A percentile compares a stretch with the other conserved stretches of the same genome.
phyloP scores from a whole-genome alignment of 2,797 vertebrate species.

The Gymnoscopelus braueri region DNA sequence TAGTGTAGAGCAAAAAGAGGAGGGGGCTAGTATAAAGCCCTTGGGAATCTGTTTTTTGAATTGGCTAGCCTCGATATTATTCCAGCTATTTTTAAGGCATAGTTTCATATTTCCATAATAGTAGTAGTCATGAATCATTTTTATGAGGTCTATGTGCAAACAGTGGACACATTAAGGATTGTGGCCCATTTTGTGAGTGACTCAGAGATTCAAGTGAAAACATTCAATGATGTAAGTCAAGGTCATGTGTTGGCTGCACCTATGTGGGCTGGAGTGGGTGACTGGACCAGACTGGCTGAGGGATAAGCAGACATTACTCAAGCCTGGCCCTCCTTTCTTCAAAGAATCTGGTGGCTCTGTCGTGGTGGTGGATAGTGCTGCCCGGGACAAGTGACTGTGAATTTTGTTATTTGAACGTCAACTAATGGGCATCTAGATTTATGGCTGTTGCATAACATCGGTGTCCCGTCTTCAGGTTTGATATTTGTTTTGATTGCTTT shows the following conservation, averaged over 20 bases:
- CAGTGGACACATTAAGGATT: slow-evolving; percentile 30
- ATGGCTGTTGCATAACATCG: slow-evolving; percentile 26
- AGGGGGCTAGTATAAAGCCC: no score
- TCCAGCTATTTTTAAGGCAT: slow-evolving; percentile 40
- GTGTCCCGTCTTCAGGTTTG: not conserved
- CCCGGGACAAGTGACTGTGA: slow-evolving; percentile 37
- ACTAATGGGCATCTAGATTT: slow-evolving; percentile 35
- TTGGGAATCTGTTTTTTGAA: no score
- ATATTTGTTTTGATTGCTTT: not conserved
- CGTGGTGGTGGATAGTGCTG: not conserved
- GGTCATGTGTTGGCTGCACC: slow-evolving; percentile 11
- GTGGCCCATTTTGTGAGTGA: slow-evolving; percentile 42
- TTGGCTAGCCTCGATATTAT: slow-evolving; percentile 16
- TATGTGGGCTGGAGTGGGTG: slow-evolving; percentile 13
- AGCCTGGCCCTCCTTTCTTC: slow-evolving; percentile 26
- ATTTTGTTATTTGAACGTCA: slow-evolving; percentile 46
- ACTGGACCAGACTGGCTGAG: slow-evolving; percentile 34
- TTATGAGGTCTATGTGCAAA: slow-evolving; percentile 16
- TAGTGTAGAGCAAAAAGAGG: no score
- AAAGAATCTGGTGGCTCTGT: slow-evolving; percentile 38
- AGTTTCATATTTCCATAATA: slow-evolving; percentile 45
- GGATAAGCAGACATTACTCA: slow-evolving; percentile 64
- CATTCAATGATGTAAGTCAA: slow-evolving; percentile 40
- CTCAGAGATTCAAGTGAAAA: slow-evolving; percentile 59
- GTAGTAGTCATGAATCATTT: slow-evolving; percentile 31